Percentiles rank a stretch among this genome's conserved stretches.
These are phyloP conservation scores for Elanoides forficatus DNA, from an alignment of 2,113 vertebrate genomes.

Conservation along the genomic window DNA sequence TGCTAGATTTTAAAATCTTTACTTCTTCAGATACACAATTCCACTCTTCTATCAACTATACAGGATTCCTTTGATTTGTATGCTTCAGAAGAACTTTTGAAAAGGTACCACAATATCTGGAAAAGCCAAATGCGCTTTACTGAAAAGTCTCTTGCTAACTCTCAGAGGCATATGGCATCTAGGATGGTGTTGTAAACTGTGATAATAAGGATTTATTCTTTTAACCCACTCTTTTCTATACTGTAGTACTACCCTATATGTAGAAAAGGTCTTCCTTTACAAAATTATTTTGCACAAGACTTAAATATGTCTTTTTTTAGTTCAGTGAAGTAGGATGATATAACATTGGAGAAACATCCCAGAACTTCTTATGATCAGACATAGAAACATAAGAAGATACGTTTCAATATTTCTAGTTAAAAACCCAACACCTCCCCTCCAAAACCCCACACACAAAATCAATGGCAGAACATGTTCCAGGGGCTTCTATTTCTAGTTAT, in stretches of 20 bases:
- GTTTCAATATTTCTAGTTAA: neutral
- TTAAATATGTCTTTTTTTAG: neutral
- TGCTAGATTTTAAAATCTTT: neutral
- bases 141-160: neutral
- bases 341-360: neutral
- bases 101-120: neutral
- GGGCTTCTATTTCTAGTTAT: neutral
- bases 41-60: neutral
- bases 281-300: neutral
- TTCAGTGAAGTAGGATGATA: neutral
- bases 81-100: neutral
- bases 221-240: constrained; percentile 34
- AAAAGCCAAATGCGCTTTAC: neutral
- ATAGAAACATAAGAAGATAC: neutral
- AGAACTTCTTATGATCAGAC: neutral
- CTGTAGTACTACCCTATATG: neutral
- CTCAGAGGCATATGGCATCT: neutral
- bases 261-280: neutral
- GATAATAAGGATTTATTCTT: constrained; percentile 40
- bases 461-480: neutral
- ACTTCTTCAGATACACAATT: neutral
- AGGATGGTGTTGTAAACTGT: neutral
- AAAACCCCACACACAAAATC: neutral
- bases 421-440: neutral
- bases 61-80: neutral